phyloP scores from a whole-genome alignment of 2,888 invertebrate species.

The Lepidochrysops patricia region DNA sequence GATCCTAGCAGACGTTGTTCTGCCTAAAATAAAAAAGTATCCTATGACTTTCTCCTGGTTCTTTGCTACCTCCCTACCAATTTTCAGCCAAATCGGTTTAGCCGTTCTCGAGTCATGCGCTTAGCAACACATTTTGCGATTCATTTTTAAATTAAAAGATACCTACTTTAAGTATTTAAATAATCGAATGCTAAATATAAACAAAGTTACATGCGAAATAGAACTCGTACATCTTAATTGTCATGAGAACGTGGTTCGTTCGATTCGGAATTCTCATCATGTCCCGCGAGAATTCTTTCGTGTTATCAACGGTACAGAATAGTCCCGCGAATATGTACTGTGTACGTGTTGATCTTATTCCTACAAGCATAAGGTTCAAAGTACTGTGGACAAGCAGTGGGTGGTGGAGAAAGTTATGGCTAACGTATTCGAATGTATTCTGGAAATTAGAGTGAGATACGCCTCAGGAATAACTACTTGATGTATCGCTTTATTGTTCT shows the following conservation, averaged over 20 bases:
- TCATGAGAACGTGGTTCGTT: conserved; percentile 35
- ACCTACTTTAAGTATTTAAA: too few relatives aligned
- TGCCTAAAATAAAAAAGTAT: too few relatives aligned
- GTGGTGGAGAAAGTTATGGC: neutral
- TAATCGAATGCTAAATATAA: neutral
- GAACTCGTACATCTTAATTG: neutral
- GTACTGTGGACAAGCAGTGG: neutral
- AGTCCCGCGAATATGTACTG: conserved; percentile 31
- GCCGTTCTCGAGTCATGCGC: too few relatives aligned
- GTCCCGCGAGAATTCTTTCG: conserved; percentile 37
- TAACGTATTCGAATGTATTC: neutral
- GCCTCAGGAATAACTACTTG: neutral
- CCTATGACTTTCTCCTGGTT: too few relatives aligned
- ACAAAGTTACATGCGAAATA: neutral
- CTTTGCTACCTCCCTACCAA: too few relatives aligned
- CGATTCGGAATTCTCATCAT: conserved; percentile 40
- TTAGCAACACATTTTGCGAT: too few relatives aligned
- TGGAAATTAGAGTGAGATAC: neutral
- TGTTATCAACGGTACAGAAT: conserved; percentile 40
- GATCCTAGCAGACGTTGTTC: too few relatives aligned
- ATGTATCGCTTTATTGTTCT: neutral
- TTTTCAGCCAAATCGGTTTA: too few relatives aligned
- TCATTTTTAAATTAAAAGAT: too few relatives aligned
- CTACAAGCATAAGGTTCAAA: neutral
- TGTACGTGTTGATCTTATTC: conserved; percentile 23